Conservation (phyloP, 2,797 vertebrate genomes). For the Microhierax caerulescens region DNA sequence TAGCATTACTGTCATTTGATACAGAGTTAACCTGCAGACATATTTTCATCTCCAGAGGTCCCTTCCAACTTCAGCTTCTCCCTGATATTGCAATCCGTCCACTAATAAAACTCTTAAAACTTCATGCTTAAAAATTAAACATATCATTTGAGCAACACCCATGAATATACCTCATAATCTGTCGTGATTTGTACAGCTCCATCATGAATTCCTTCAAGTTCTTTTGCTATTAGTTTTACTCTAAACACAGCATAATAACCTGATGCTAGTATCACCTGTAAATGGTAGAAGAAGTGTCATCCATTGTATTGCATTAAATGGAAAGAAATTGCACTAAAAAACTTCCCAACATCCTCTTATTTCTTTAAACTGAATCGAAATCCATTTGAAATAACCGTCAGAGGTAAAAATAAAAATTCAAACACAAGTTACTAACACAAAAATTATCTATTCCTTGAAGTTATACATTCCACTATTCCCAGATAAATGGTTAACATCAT, state of each 20-base stretch:
- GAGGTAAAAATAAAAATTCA: neutral
- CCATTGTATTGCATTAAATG: neutral
- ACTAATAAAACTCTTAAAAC: neutral
- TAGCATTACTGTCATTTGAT: neutral
- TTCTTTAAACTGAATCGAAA: neutral
- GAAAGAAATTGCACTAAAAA: neutral
- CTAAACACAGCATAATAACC: conserved; percentile 94
- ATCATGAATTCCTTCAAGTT: conserved; percentile 91
- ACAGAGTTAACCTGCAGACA: neutral
- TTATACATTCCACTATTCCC: neutral
- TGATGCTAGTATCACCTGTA: conserved; percentile 89
- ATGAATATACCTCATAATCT: conserved; percentile 89
- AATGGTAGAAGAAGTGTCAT: neutral
- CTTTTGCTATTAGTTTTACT: conserved; percentile 89
- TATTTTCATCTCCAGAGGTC: neutral
- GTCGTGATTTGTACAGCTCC: conserved; percentile 95
- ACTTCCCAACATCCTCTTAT: neutral
- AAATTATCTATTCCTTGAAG: neutral
- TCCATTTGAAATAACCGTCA: neutral
- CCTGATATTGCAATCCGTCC: neutral
- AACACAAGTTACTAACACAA: neutral
- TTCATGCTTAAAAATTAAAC: neutral
- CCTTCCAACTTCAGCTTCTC: neutral
- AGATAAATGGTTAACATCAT: neutral
- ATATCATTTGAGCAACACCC: neutral